phyloP scores from a whole-genome alignment of 2,888 invertebrate genomes.

The Pseudolycoriella hygida region DNA sequence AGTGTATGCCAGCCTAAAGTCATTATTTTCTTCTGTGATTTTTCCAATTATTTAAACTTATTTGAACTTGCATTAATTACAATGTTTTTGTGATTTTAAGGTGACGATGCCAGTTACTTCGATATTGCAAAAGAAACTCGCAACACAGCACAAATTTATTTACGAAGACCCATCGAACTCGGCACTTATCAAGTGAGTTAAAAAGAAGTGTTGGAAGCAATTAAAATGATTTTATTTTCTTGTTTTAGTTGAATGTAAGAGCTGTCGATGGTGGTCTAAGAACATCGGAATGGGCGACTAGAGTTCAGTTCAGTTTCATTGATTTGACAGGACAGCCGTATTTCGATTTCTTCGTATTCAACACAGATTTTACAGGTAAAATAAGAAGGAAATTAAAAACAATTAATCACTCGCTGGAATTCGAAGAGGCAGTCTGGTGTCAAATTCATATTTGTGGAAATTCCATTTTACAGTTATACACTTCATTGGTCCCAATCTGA shows the following conservation, averaged over 20 bases:
- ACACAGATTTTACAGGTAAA: constrained; percentile 16
- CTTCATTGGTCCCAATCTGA: too few relatives aligned
- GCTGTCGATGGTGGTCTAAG: constrained; percentile 30
- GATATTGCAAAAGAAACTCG: constrained; percentile 12
- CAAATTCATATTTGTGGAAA: too few relatives aligned
- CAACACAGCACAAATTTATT: constrained; percentile 12
- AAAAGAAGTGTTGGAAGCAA: too few relatives aligned
- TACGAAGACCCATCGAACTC: constrained; percentile 10
- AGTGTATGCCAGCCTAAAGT: too few relatives aligned
- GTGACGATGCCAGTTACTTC: constrained; percentile 13
- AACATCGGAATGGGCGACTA: constrained; percentile 12
- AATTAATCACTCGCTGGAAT: too few relatives aligned
- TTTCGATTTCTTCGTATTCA: constrained; percentile 18
- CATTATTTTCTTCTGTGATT: too few relatives aligned
- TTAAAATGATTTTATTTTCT: constrained; percentile 2
- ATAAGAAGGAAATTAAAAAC: too few relatives aligned
- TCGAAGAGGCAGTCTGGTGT: too few relatives aligned
- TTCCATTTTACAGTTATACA: too few relatives aligned
- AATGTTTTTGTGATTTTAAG: constrained; percentile 2
- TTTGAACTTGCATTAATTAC: too few relatives aligned
- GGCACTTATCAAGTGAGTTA: constrained; percentile 13
- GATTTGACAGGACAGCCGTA: constrained; percentile 31
- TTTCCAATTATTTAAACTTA: too few relatives aligned
- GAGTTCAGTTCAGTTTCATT: constrained; percentile 30
- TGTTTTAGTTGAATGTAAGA: constrained; percentile 29